These are phyloP conservation scores for Elysia chlorotica DNA, from an alignment of 1,140 invertebrate genomes.

Conservation along the genomic window DNA sequence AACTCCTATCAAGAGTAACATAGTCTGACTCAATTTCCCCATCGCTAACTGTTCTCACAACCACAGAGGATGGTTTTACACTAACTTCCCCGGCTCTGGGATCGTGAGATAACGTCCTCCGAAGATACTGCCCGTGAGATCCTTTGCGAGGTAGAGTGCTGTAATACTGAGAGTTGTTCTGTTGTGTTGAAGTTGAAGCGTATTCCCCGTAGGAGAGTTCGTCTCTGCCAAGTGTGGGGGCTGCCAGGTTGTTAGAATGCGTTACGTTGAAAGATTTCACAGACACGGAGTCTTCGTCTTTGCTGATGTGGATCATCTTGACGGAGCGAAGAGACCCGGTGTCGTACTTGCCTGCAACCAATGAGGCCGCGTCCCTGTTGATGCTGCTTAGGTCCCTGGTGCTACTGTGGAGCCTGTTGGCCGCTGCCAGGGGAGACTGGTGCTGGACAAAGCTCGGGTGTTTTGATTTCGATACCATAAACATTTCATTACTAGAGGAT, in stretches of 20 bases:
- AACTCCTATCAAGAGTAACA: not conserved
- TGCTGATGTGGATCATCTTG: not conserved
- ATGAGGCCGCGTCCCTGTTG: too few species aligned
- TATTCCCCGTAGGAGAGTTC: not conserved
- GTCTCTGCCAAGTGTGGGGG: not conserved
- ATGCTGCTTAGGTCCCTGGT: too few species aligned
- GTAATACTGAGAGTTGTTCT: too few species aligned
- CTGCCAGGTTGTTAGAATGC: not conserved
- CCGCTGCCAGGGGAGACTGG: too few species aligned
- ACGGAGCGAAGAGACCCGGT: not conserved
- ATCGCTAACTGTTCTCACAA: not conserved
- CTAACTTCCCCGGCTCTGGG: not conserved
- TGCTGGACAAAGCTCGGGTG: too few species aligned
- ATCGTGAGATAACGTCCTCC: slow-evolving; percentile 6
- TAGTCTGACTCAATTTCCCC: slow-evolving; percentile 19
- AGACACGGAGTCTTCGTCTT: not conserved
- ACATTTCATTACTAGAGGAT: too few species aligned
- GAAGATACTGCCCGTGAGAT: not conserved
- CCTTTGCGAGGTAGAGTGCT: not conserved
- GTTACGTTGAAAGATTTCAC: not conserved
- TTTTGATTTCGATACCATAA: too few species aligned
- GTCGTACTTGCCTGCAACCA: too few species aligned
- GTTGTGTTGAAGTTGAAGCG: too few species aligned
- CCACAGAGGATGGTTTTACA: not conserved
- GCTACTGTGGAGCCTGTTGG: too few species aligned